Percentiles rank a stretch among this genome's conserved stretches.
phyloP scores from a whole-genome alignment of 2,797 vertebrate genomes.

The Anabas testudineus region DNA sequence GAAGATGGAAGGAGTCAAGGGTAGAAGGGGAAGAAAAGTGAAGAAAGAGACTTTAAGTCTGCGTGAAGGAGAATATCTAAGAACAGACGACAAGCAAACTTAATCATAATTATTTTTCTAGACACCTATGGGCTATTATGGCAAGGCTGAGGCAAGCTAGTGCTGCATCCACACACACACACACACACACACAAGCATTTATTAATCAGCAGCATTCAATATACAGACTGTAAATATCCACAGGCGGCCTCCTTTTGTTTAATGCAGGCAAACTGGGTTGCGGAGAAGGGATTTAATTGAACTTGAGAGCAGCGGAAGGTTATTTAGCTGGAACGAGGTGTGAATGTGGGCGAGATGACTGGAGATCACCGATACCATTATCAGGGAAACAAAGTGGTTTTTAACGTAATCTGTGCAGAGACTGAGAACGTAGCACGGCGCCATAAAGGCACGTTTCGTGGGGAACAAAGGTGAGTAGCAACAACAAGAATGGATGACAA shows the following conservation, averaged over 20 bases:
- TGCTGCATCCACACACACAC: constrained; percentile 43
- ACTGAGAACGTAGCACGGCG: constrained; percentile 48
- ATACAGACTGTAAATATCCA: constrained; percentile 75
- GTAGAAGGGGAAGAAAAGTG: background rate
- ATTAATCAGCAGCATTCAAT: constrained; percentile 73
- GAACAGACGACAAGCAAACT: constrained; percentile 24
- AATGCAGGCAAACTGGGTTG: constrained; percentile 61
- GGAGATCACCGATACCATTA: constrained; percentile 76
- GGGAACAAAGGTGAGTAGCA: background rate
- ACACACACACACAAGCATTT: constrained; percentile 48
- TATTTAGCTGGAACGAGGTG: constrained; percentile 74
- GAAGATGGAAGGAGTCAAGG: background rate
- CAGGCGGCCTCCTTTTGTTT: constrained; percentile 73
- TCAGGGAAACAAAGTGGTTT: constrained; percentile 73
- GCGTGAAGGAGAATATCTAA: background rate
- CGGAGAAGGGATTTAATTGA: constrained; percentile 81
- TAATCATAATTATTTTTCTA: constrained; percentile 66
- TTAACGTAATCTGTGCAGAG: constrained; percentile 51
- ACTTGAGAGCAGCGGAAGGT: constrained; percentile 81
- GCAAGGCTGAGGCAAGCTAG: constrained; percentile 51
- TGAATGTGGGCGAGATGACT: constrained; percentile 75
- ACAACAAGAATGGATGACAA: constrained; percentile 4
- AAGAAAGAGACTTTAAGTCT: too few relatives aligned
- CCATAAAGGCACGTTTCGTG: constrained; percentile 28
- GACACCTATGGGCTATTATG: constrained; percentile 59